phyloP scores from a whole-genome alignment of 2,888 invertebrate species.

The Physocephala rufipes region DNA sequence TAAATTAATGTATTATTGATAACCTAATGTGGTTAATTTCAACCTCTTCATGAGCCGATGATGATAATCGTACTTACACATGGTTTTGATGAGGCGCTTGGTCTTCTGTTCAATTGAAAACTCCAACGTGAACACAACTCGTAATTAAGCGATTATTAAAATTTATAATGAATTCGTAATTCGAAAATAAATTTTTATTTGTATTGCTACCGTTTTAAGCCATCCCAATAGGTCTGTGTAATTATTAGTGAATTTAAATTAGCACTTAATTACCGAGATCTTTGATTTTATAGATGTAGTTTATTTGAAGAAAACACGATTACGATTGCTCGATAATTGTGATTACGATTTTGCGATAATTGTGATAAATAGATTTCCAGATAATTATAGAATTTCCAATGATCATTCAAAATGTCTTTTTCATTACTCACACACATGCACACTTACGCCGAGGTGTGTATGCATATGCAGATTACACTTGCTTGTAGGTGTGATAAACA shows the following conservation, averaged over 20 bases:
- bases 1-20: too few species aligned
- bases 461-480: constrained; percentile 31
- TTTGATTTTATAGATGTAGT: neutral
- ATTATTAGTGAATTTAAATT: neutral
- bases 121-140: too few species aligned
- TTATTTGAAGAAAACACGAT: constrained; percentile 19
- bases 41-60: too few species aligned
- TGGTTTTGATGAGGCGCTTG: too few species aligned
- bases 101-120: too few species aligned
- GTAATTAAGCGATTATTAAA: too few species aligned
- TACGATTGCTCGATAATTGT: constrained; percentile 22
- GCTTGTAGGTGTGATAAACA: constrained; percentile 24
- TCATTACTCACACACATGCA: constrained; percentile 7
- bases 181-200: too few species aligned
- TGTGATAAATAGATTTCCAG: constrained; percentile 29
- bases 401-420: constrained; percentile 52
- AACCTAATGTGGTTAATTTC: too few species aligned
- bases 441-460: constrained; percentile 45
- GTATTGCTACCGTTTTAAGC: too few species aligned
- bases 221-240: too few species aligned
- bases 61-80: too few species aligned
- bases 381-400: constrained; percentile 56
- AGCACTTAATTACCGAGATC: neutral
- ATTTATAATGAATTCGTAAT: too few species aligned
- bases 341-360: constrained; percentile 27